Evolutionary conservation across 2,888 invertebrate genomes (phyloP).

Genomic region (Hyles lineata): DNA sequence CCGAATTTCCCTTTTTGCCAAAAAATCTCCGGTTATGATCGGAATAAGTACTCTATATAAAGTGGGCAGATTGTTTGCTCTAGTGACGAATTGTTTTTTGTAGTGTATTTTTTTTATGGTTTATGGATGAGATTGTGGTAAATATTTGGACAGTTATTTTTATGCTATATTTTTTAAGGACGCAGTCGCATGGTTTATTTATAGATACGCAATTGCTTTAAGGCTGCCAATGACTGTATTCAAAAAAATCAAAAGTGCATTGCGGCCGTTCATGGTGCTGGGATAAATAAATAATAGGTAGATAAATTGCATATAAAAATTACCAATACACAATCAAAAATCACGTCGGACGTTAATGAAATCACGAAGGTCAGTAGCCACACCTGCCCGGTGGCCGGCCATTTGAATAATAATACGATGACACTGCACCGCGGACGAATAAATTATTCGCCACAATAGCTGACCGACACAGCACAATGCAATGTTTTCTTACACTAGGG

Average conservation of each 20-base stretch:
- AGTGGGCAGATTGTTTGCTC: constrained; percentile 34
- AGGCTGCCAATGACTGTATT: too few relatives aligned
- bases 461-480: constrained; percentile 62
- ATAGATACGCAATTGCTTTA: too few relatives aligned
- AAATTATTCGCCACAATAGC: constrained; percentile 73
- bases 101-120: neutral
- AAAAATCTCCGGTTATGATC: constrained; percentile 47
- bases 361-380: constrained; percentile 70
- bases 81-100: constrained; percentile 20
- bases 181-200: too few relatives aligned
- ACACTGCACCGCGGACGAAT: constrained; percentile 67
- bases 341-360: neutral
- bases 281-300: too few relatives aligned
- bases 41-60: constrained; percentile 41
- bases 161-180: neutral
- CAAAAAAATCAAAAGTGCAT: too few relatives aligned
- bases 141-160: neutral
- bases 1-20: constrained; percentile 69
- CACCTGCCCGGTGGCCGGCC: constrained; percentile 64
- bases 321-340: neutral
- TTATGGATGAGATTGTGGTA: constrained; percentile 16
- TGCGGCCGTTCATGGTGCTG: too few relatives aligned
- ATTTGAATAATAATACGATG: constrained; percentile 78
- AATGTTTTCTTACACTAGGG: constrained; percentile 78
- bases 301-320: too few relatives aligned